These are phyloP conservation scores for Galaxea fascicularis DNA, from an alignment of 92 coral and sea anemone genomes.

Conservation along the genomic window DNA sequence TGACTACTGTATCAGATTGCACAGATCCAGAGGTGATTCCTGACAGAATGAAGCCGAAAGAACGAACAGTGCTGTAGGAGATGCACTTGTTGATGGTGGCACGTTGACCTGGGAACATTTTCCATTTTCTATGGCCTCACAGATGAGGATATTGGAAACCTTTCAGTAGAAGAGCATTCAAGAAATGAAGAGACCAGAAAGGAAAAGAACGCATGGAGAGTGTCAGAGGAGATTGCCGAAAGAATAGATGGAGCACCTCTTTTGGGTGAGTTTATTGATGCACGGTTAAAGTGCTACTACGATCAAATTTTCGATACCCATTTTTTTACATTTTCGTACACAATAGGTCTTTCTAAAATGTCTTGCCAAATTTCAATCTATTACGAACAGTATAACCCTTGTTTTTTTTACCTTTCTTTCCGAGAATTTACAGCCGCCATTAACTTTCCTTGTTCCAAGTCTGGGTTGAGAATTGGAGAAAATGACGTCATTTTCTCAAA, in stretches of 20 bases:
- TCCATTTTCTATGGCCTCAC: slow-evolving; percentile 24
- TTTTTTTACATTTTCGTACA: too few species aligned
- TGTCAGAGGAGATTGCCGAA: slow-evolving; percentile 41
- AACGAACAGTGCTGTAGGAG: slow-evolving; percentile 32
- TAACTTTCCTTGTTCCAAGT: too few species aligned
- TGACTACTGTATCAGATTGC: slow-evolving; percentile 12
- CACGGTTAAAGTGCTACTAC: too few species aligned
- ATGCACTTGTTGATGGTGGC: slow-evolving; percentile 36
- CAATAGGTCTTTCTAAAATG: too few species aligned
- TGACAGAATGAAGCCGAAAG: slow-evolving; percentile 46
- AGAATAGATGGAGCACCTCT: slow-evolving; percentile 42
- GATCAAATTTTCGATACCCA: too few species aligned
- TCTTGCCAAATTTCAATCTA: too few species aligned
- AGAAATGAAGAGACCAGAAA: slow-evolving; percentile 26
- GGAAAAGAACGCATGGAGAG: slow-evolving; percentile 51
- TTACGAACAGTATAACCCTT: too few species aligned
- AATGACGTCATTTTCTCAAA: too few species aligned
- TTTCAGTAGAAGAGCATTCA: slow-evolving; percentile 5
- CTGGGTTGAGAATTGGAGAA: too few species aligned
- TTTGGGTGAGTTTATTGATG: slow-evolving; percentile 29
- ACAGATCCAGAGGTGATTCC: slow-evolving; percentile 32
- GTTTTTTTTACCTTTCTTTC: too few species aligned
- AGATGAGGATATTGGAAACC: slow-evolving; percentile 6
- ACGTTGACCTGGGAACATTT: slow-evolving; percentile 37
- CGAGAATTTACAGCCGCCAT: too few species aligned